Base-by-base conservation (phyloP, 2,888 invertebrate genomes). In the Papilio demoleus region DNA sequence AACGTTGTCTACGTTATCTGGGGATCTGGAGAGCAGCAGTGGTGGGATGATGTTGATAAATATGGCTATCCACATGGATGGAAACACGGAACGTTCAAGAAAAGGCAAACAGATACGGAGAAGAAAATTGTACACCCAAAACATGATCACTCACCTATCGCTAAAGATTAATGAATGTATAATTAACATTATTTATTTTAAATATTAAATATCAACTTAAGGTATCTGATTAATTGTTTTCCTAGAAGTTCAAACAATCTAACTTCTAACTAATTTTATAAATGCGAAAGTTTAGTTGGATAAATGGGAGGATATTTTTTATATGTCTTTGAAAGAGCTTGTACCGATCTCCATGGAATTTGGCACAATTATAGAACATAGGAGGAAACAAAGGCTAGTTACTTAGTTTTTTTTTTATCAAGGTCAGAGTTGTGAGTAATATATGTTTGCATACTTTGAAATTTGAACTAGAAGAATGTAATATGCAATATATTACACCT, bases 11-110 rank as follows among this genome's bases (percentile, higher is more conserved):
- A 95, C 84, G 75, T 95, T 0, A 76, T 96, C 11, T 96, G 94
- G 89, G 97, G 95, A 1, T 95, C 96, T 19, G 97, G 96, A 0
- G 95, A 97, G 42, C 94, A 95, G 24, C 96, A 97, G 75, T 94
- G 94, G 79, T 97, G 97, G 96, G 96, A 97, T 78, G 94, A 95
- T 70, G 93, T 94, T 0, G 88, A 93, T 42, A 92, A 90, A 68
- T 76, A 83, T 45, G 92, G 92, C 0, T 92, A 92, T 71, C 92
- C 93, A 0, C 61, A 76, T 0, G 80, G 76, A 34, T 92, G 92
- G 92, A 89, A 86, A 72, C 86, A 90, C 66, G 91, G 90, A 1
- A 85, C 85, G 0, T 72, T 92, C 34, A 83, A 80, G 68, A 86
- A 80, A 73, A 76, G 81, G 31, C 38, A 67, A 2, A 70, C 74